Percentiles rank a stretch among this genome's conserved stretches.
phyloP scores from a whole-genome alignment of 2,888 invertebrate genomes.

The Ceratothoa steindachneri region DNA sequence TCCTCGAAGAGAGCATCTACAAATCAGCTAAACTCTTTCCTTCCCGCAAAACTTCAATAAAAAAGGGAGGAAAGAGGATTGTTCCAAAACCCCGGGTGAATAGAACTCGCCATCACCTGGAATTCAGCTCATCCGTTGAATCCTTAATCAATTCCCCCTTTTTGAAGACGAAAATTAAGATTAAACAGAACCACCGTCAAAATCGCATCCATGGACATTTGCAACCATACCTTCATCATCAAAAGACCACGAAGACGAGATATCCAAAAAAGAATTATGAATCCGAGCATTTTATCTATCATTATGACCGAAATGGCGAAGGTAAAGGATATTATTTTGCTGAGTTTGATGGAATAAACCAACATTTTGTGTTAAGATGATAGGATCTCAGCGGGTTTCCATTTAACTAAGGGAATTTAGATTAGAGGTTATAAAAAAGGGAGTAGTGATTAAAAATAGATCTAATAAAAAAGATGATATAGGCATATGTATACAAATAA shows the following conservation, averaged over 20 bases:
- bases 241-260: not conserved
- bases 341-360: too few relatives aligned
- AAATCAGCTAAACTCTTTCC: not conserved
- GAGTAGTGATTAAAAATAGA: too few relatives aligned
- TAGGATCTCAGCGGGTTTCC: too few relatives aligned
- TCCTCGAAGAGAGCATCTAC: not conserved
- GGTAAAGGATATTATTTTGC: too few relatives aligned
- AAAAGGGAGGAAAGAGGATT: not conserved
- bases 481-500: too few relatives aligned
- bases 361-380: too few relatives aligned
- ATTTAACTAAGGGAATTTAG: too few relatives aligned
- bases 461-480: too few relatives aligned
- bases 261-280: not conserved
- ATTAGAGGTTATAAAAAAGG: too few relatives aligned
- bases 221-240: not conserved
- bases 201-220: not conserved
- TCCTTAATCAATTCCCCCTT: not conserved
- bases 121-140: not conserved
- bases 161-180: not conserved
- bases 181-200: not conserved
- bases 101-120: not conserved
- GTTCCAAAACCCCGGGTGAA: not conserved
- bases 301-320: not conserved
- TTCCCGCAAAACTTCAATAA: not conserved
- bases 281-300: not conserved